Conservation (phyloP, 2,797 vertebrate genomes). For the Thunnus albacares region DNA sequence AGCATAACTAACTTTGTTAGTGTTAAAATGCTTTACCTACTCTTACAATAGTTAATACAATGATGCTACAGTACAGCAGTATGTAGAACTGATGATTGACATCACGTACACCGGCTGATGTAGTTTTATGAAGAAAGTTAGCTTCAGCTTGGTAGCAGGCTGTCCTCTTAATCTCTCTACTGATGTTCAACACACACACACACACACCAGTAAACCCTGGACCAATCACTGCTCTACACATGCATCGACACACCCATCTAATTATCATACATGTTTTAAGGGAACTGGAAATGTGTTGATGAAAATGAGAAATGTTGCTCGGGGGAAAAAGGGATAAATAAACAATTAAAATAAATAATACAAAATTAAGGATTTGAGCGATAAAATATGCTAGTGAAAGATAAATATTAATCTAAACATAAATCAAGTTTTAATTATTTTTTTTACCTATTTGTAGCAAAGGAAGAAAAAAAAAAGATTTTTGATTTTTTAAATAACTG, state of each 20-base stretch:
- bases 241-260: background rate
- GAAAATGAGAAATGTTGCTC: background rate
- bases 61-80: background rate
- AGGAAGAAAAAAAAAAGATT: background rate
- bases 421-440: background rate
- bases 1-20: too few species aligned
- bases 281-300: background rate
- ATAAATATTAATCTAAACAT: background rate
- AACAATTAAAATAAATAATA: background rate
- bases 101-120: background rate
- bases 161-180: too few species aligned
- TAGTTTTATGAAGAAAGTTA: background rate
- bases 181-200: background rate
- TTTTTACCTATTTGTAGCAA: background rate
- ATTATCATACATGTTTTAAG: conserved; percentile 2
- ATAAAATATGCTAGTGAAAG: background rate
- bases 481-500: too few species aligned
- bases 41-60: background rate
- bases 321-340: background rate
- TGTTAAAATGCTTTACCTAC: too few species aligned
- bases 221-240: conserved; percentile 4
- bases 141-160: background rate
- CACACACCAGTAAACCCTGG: background rate
- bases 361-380: background rate
- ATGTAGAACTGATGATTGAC: background rate